These are phyloP conservation scores for Hafferia zeledoni DNA, from an alignment of 2,797 vertebrate species.

Conservation along the genomic window DNA sequence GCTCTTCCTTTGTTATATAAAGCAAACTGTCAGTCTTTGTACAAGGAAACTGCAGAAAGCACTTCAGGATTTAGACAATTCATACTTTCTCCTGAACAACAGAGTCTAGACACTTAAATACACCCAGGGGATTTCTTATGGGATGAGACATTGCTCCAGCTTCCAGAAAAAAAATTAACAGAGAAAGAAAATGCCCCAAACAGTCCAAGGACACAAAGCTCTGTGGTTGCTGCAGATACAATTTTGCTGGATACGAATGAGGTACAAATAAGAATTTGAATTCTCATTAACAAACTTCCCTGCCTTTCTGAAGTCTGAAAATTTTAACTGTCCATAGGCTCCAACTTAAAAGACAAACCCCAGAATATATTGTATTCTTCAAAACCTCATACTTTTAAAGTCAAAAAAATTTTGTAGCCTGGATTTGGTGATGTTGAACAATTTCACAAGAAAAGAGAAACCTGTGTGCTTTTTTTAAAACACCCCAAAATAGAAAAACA, in stretches of 20 bases:
- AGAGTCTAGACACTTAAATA: not conserved
- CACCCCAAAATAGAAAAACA: not conserved
- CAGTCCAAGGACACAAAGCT: not conserved
- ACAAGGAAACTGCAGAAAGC: not conserved
- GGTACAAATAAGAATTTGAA: not conserved
- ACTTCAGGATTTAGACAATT: not conserved
- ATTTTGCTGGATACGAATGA: not conserved
- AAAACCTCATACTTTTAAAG: not conserved
- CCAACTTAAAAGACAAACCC: not conserved
- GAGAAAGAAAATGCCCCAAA: not conserved
- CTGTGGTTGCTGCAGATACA: not conserved
- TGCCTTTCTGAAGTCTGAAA: not conserved
- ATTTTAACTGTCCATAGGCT: not conserved
- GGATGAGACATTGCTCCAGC: not conserved
- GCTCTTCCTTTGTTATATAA: not conserved
- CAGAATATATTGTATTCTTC: not conserved
- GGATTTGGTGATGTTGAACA: not conserved
- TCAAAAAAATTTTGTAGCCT: not conserved
- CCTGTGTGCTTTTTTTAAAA: not conserved
- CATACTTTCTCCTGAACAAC: not conserved
- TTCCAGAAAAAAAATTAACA: not conserved
- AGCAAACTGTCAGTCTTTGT: not conserved
- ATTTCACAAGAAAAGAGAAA: not conserved
- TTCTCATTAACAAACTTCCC: not conserved
- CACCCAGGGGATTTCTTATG: not conserved